Conservation (phyloP, 2,797 vertebrate genomes). For the Xyrichtys novacula region DNA sequence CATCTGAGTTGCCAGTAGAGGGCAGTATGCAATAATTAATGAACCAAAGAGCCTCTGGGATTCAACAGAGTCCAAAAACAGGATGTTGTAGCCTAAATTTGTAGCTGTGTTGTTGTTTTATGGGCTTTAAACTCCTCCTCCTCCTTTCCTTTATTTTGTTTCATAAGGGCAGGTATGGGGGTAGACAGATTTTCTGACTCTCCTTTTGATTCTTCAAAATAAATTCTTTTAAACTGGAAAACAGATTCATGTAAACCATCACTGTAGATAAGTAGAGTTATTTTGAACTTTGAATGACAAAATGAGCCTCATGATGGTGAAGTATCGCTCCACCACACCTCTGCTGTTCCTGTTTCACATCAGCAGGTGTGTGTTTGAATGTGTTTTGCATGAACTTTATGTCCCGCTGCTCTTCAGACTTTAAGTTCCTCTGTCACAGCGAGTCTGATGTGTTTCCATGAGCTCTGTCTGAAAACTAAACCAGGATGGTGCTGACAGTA, state of each 20-base stretch:
- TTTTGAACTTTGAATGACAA: not conserved
- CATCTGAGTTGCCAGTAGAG: conserved; percentile 43
- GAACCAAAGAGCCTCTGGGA: not conserved
- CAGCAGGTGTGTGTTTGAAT: no score
- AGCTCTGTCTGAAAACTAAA: conserved; percentile 33
- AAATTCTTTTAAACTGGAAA: no score
- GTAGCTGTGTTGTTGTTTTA: no score
- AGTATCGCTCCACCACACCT: no score
- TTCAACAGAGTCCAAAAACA: not conserved
- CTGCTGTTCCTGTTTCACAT: no score
- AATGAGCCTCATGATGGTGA: not conserved
- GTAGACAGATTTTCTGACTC: no score
- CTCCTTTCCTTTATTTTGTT: no score
- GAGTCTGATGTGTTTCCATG: conserved; percentile 23
- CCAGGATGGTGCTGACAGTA: conserved; percentile 20
- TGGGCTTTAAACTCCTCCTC: no score
- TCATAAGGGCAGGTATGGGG: no score
- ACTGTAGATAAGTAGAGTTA: no score
- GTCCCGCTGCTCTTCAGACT: not conserved
- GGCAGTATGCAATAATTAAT: conserved; percentile 13
- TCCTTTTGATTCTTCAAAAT: no score
- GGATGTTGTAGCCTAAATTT: not conserved
- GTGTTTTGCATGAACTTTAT: not conserved
- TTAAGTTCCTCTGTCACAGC: not conserved
- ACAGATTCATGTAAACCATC: no score